phyloP scores from a whole-genome alignment of 2,888 invertebrate species.

The Chloroclysta siterata region DNA sequence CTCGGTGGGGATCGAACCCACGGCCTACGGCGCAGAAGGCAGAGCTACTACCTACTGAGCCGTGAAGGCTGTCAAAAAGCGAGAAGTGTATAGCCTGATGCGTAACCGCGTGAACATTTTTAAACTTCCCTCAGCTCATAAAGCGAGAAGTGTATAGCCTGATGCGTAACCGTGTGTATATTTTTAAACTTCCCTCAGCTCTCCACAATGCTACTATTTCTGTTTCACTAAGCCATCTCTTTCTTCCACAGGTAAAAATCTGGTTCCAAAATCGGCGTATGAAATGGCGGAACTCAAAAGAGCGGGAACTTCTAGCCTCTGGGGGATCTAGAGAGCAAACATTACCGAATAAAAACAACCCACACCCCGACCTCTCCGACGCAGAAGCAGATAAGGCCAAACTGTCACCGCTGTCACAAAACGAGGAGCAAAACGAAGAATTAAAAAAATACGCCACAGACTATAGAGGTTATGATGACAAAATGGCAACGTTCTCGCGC shows the following conservation, averaged over 20 bases:
- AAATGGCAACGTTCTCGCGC: slow-evolving; percentile 63
- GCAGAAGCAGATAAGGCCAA: slow-evolving; percentile 92
- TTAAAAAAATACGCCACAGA: slow-evolving; percentile 60
- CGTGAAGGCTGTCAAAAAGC: too few species aligned
- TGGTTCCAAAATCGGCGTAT: slow-evolving; percentile 98
- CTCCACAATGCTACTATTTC: background rate
- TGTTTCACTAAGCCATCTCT: background rate
- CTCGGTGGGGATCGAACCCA: too few species aligned
- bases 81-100: too few species aligned
- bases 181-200: too few species aligned
- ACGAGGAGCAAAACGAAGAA: slow-evolving; percentile 64
- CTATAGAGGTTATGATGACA: slow-evolving; percentile 70
- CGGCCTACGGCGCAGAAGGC: too few species aligned
- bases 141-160: too few species aligned
- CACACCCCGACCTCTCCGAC: slow-evolving; percentile 97
- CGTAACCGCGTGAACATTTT: too few species aligned
- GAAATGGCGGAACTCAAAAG: slow-evolving; percentile 99
- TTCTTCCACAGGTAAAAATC: slow-evolving; percentile 84
- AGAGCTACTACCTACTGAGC: too few species aligned
- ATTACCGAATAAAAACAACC: slow-evolving; percentile 97
- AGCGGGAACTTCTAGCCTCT: slow-evolving; percentile 95
- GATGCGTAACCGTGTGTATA: too few species aligned
- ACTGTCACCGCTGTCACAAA: slow-evolving; percentile 85
- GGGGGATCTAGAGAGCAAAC: slow-evolving; percentile 98
- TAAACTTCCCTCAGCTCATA: too few species aligned